Percentiles rank a stretch among this genome's conserved stretches.
These are phyloP conservation scores for Quadroppia sp. DNA, from an alignment of 2,888 invertebrate genomes.

Conservation along the genomic window DNA sequence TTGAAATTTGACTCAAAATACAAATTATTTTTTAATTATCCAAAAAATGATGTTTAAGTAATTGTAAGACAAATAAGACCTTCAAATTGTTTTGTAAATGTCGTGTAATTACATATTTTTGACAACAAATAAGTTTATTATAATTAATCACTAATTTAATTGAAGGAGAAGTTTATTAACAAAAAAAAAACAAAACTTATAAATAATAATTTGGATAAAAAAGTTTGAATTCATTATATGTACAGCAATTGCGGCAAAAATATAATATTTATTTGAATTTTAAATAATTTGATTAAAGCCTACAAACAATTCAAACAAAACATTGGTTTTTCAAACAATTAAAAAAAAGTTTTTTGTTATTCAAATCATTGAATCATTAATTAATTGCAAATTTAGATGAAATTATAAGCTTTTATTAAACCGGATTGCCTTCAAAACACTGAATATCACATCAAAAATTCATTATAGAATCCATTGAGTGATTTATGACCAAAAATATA, in stretches of 20 bases:
- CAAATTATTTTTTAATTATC: neutral
- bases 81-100: neutral
- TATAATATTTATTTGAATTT: too few relatives aligned
- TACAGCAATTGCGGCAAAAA: too few relatives aligned
- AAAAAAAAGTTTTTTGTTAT: neutral
- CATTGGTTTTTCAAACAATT: neutral
- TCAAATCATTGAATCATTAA: neutral
- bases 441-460: neutral
- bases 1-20: neutral
- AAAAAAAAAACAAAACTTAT: too few relatives aligned
- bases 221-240: too few relatives aligned
- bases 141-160: neutral
- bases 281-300: too few relatives aligned
- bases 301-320: neutral
- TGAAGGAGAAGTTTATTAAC: too few relatives aligned
- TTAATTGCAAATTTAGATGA: slow-evolving; percentile 7
- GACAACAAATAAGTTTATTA: neutral
- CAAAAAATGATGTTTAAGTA: neutral
- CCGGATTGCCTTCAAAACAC: neutral
- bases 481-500: neutral
- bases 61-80: neutral
- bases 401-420: neutral
- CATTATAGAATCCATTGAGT: neutral
- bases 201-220: too few relatives aligned
- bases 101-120: neutral